These are phyloP conservation scores for Sardinella longiceps DNA, from an alignment of 2,797 vertebrate species.

Conservation along the genomic window DNA sequence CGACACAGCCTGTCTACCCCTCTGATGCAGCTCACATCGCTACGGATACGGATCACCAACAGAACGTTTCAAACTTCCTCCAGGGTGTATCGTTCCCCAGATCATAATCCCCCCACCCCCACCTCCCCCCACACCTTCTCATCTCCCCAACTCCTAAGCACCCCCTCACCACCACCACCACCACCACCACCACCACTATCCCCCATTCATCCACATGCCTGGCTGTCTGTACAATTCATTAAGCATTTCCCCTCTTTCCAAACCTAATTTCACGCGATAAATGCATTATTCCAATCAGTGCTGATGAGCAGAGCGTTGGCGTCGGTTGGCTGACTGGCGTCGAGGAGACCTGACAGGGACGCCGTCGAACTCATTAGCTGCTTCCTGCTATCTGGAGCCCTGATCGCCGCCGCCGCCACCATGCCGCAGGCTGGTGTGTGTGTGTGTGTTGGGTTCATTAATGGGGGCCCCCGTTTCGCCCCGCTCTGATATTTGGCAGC, in stretches of 20 bases:
- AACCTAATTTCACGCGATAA: conserved; percentile 69
- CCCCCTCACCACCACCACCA: background rate
- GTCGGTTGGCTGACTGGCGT: conserved; percentile 28
- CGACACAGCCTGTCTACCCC: background rate
- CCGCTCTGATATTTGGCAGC: conserved; percentile 49
- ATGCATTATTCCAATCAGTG: conserved; percentile 68
- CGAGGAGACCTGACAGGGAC: conserved; percentile 38
- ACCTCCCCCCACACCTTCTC: too few species aligned
- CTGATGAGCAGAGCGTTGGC: conserved; percentile 52
- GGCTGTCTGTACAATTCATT: conserved; percentile 59
- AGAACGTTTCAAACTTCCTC: conserved; percentile 13
- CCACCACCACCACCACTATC: background rate
- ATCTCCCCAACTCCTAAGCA: background rate
- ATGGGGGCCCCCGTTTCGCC: conserved; percentile 49
- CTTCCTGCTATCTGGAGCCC: conserved; percentile 54
- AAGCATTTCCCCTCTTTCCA: conserved; percentile 44
- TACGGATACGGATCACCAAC: conserved; percentile 5
- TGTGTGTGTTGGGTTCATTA: conserved; percentile 66
- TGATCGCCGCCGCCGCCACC: conserved; percentile 54
- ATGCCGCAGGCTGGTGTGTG: conserved; percentile 56
- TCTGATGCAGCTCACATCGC: background rate
- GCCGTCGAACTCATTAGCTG: conserved; percentile 53
- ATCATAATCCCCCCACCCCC: conserved; percentile 39
- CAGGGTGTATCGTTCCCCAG: conserved; percentile 21
- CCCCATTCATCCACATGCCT: conserved; percentile 30